phyloP scores from a whole-genome alignment of 2,888 invertebrate species.

The Orthosia incerta region DNA sequence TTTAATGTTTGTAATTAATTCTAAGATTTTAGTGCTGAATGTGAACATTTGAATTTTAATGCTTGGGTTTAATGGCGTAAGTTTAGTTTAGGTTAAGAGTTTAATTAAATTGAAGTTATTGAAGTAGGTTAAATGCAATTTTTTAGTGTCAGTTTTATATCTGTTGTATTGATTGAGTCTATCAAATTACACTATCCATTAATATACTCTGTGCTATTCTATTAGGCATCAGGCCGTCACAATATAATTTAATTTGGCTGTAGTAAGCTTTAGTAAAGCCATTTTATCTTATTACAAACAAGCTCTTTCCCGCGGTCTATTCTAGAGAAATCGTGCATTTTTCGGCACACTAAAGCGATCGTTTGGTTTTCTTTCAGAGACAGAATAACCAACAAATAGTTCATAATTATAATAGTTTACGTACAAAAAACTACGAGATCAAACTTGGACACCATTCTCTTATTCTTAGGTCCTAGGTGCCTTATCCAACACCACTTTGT shows the following conservation, averaged over 20 bases:
- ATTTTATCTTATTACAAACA: too few species aligned
- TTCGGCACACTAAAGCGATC: too few species aligned
- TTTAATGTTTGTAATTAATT: conserved; percentile 39
- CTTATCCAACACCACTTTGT: conserved; percentile 18
- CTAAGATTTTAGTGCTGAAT: neutral
- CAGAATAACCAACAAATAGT: too few species aligned
- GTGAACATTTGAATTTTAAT: conserved; percentile 19
- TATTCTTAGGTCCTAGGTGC: neutral
- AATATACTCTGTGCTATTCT: neutral
- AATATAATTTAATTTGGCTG: neutral
- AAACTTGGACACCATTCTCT: neutral
- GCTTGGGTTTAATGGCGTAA: conserved; percentile 15
- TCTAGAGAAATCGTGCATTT: too few species aligned
- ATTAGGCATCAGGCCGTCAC: too few species aligned
- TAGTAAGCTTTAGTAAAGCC: too few species aligned
- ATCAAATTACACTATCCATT: neutral
- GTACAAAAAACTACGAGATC: too few species aligned
- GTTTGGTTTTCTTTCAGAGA: too few species aligned
- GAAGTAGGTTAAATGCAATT: neutral
- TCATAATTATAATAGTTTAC: too few species aligned
- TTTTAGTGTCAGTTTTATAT: neutral
- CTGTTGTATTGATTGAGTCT: too few species aligned
- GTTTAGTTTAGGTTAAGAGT: conserved; percentile 22
- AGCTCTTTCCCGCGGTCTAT: too few species aligned
- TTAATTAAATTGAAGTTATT: conserved; percentile 24